Percentiles rank a stretch among this genome's conserved stretches.
phyloP scores from a whole-genome alignment of 2,888 invertebrate species.

The Aspidiotus rigidus region DNA sequence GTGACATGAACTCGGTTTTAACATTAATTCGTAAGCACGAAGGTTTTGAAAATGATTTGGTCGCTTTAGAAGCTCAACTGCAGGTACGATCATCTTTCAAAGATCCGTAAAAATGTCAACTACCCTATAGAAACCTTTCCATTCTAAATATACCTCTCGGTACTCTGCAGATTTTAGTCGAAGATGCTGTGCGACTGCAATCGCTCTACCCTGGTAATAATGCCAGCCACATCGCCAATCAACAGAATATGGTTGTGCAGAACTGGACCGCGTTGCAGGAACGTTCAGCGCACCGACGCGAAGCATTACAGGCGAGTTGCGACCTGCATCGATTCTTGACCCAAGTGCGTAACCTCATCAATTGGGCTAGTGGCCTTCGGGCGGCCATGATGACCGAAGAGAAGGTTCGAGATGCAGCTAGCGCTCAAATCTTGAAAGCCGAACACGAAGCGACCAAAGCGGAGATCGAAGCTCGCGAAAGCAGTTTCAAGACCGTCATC shows the following conservation, averaged over 20 bases:
- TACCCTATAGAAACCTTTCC: background rate
- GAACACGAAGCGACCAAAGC: constrained; percentile 74
- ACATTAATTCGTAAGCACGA: constrained; percentile 78
- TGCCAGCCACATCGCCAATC: constrained; percentile 76
- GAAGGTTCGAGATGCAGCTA: constrained; percentile 69
- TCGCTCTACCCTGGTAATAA: constrained; percentile 83
- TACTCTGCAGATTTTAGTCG: constrained; percentile 61
- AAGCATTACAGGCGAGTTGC: constrained; percentile 73
- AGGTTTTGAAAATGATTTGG: constrained; percentile 84
- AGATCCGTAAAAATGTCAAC: background rate
- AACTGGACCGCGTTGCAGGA: constrained; percentile 83
- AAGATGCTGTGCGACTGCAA: constrained; percentile 82
- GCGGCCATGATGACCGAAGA: constrained; percentile 69
- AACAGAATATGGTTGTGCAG: constrained; percentile 73
- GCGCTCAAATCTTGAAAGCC: constrained; percentile 69
- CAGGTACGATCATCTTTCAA: constrained; percentile 47
- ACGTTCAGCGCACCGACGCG: constrained; percentile 66
- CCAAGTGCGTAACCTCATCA: constrained; percentile 73
- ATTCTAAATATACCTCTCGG: background rate
- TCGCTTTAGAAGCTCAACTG: constrained; percentile 82
- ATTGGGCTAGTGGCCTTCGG: constrained; percentile 75
- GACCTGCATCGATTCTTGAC: constrained; percentile 83
- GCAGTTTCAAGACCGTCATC: constrained; percentile 63
- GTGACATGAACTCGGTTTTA: constrained; percentile 78
- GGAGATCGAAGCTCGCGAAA: constrained; percentile 82